Percentiles rank a stretch among this genome's conserved stretches.
Evolutionary conservation across 1,140 invertebrate genomes (phyloP).

Genomic region (Platyscapa corneri): DNA sequence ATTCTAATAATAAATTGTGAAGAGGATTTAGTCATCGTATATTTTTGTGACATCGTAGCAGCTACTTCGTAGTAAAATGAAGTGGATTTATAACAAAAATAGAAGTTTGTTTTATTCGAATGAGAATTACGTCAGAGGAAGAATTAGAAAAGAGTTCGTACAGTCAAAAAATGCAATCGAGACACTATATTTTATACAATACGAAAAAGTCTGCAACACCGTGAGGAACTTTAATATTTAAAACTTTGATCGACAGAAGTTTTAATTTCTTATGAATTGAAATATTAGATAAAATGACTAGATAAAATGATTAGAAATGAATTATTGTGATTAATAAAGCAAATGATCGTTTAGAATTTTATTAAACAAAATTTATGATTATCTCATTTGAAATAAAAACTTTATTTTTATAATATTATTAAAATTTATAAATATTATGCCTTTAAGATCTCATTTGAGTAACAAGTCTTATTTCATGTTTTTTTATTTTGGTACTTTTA

Average conservation of each 20-base stretch:
- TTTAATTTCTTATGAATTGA: not conserved
- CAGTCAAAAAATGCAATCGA: not conserved
- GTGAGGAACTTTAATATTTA: slow-evolving; percentile 12
- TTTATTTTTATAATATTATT: slow-evolving; percentile 39
- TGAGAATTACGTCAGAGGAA: not conserved
- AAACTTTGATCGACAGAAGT: not conserved
- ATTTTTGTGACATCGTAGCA: not conserved
- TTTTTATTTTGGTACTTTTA: not conserved
- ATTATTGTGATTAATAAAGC: not conserved
- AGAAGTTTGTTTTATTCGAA: slow-evolving; percentile 2
- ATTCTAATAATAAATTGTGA: no score
- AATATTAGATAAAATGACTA: not conserved
- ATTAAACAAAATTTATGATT: slow-evolving; percentile 20
- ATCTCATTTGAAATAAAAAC: slow-evolving; percentile 35
- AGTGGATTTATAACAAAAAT: no score
- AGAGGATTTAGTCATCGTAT: no score
- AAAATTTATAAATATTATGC: slow-evolving; percentile 40
- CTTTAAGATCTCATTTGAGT: slow-evolving; percentile 5
- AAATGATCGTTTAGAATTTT: not conserved
- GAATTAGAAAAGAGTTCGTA: not conserved
- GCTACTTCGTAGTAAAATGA: not conserved
- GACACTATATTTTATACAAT: not conserved
- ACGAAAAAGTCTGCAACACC: not conserved
- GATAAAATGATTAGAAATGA: slow-evolving; percentile 8
- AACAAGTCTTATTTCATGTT: slow-evolving; percentile 5